These are phyloP conservation scores for Tupiocoris notatus DNA, from an alignment of 2,888 invertebrate species.

Conservation along the genomic window DNA sequence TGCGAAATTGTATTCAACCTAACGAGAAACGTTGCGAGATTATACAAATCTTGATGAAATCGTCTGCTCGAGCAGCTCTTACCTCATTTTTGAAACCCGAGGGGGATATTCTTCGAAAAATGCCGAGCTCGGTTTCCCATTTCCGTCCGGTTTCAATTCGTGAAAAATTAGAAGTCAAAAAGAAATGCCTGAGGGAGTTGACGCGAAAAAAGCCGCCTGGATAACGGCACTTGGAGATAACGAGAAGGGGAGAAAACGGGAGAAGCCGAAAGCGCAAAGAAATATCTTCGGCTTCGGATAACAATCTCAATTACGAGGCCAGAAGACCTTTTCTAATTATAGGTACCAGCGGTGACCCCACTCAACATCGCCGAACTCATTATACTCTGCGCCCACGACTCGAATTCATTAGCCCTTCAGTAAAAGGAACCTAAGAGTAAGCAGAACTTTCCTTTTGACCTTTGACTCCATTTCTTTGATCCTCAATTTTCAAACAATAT, in stretches of 20 bases:
- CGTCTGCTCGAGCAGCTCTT: too few species aligned
- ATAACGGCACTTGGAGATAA: background rate
- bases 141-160: background rate
- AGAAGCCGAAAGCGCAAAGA: background rate
- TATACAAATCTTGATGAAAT: too few species aligned
- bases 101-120: too few species aligned
- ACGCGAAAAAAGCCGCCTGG: background rate
- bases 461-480: too few species aligned
- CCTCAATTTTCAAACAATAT: too few species aligned
- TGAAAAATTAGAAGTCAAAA: background rate
- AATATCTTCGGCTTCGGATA: background rate
- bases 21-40: too few species aligned
- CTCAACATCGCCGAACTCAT: background rate
- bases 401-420: background rate
- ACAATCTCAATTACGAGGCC: background rate
- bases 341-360: background rate
- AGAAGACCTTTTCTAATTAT: background rate
- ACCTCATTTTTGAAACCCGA: too few species aligned
- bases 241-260: background rate
- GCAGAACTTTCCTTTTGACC: background rate
- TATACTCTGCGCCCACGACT: background rate
- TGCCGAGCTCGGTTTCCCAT: background rate
- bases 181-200: background rate
- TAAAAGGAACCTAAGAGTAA: background rate
- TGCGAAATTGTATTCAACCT: too few species aligned